phyloP scores from a whole-genome alignment of 2,888 invertebrate species.

The Ischnura elegans region DNA sequence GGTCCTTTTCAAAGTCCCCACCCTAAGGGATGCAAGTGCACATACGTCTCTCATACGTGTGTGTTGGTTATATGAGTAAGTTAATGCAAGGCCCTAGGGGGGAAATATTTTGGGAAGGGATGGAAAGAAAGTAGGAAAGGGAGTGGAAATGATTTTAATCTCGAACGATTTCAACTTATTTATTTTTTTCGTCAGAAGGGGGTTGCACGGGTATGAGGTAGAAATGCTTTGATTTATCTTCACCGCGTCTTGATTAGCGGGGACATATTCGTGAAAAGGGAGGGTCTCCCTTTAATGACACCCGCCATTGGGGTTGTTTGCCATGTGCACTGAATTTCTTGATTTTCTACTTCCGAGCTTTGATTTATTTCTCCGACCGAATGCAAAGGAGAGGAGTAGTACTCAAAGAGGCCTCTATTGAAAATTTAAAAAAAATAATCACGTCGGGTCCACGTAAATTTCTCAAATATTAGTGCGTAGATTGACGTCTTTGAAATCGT shows the following conservation, averaged over 20 bases:
- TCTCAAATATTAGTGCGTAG: not conserved
- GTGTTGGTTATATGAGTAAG: not conserved
- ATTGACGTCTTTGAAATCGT: not conserved
- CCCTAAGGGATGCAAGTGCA: not conserved
- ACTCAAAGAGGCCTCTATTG: not conserved
- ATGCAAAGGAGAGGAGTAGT: not conserved
- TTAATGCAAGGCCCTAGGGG: not conserved
- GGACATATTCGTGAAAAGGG: not conserved
- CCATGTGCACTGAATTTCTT: not conserved
- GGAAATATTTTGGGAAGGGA: not conserved
- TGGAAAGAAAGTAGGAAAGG: not conserved
- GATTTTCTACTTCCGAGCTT: not conserved
- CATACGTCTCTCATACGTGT: not conserved
- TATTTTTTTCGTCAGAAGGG: constrained; percentile 10
- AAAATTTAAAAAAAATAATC: not conserved
- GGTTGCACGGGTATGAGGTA: not conserved
- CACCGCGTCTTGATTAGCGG: constrained; percentile 20
- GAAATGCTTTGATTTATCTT: constrained; percentile 39
- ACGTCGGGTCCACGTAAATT: not conserved
- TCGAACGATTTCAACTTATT: constrained; percentile 41
- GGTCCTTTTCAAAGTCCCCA: not conserved
- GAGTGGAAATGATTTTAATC: constrained; percentile 33
- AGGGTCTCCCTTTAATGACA: not conserved
- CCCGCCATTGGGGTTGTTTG: not conserved
- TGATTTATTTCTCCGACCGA: not conserved